Percentiles rank a stretch among this genome's conserved stretches.
Evolutionary conservation across 2,113 vertebrate genomes (phyloP).

Genomic region (Microcebus ravelobensis): DNA sequence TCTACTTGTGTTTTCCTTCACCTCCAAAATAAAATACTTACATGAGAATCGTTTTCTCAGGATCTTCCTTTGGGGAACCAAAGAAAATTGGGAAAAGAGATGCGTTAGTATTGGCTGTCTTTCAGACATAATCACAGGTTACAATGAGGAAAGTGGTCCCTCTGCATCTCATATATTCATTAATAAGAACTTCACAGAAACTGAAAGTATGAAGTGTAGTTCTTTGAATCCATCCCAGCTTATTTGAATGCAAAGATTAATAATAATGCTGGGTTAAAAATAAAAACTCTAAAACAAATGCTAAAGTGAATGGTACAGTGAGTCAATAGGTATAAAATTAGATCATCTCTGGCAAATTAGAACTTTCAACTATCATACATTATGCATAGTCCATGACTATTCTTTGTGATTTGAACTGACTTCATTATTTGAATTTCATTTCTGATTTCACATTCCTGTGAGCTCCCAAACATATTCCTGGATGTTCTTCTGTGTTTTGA

Average conservation of each 20-base stretch:
- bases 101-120: background rate
- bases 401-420: background rate
- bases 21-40: background rate
- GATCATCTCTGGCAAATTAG: background rate
- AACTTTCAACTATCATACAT: background rate
- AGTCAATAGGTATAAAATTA: background rate
- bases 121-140: background rate
- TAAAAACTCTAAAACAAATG: background rate
- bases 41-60: background rate
- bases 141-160: background rate
- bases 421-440: slow-evolving; percentile 18
- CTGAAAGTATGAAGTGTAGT: background rate
- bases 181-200: background rate
- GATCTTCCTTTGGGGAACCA: background rate
- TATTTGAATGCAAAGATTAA: slow-evolving; percentile 3
- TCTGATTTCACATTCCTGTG: background rate
- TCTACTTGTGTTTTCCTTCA: background rate
- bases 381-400: background rate
- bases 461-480: background rate
- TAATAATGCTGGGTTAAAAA: background rate
- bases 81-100: background rate
- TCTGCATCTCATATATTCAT: background rate
- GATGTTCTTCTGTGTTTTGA: background rate
- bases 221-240: background rate
- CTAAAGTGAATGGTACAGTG: background rate